A percentile compares a stretch with the other conserved stretches of the same genome.
phyloP scores from a whole-genome alignment of 2,888 invertebrate species.

The Bellardia bayeri region DNA sequence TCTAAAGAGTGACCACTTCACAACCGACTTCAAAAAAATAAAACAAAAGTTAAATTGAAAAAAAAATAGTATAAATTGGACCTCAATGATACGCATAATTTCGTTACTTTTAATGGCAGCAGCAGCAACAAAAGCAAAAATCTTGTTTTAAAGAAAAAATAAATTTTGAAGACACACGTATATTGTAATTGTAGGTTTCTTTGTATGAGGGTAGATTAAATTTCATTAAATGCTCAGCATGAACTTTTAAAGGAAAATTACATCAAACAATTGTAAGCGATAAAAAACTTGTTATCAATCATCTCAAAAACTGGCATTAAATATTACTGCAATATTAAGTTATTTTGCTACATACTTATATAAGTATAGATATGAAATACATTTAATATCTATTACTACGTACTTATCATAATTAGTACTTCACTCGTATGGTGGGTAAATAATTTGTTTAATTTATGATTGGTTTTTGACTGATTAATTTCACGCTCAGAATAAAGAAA shows the following conservation, averaged over 20 bases:
- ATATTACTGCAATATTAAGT: too few relatives aligned
- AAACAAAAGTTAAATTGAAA: background rate
- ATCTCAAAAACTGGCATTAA: too few relatives aligned
- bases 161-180: slow-evolving; percentile 60
- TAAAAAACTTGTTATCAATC: too few relatives aligned
- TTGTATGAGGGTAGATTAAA: slow-evolving; percentile 3
- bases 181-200: slow-evolving; percentile 21
- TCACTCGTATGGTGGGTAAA: background rate
- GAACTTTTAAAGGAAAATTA: too few relatives aligned
- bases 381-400: background rate
- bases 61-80: background rate
- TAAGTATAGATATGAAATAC: background rate
- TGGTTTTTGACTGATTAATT: background rate
- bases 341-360: too few relatives aligned
- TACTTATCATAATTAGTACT: slow-evolving; percentile 9
- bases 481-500: background rate
- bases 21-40: slow-evolving; percentile 31
- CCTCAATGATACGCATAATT: slow-evolving; percentile 58
- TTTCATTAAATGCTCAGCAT: background rate
- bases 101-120: slow-evolving; percentile 69
- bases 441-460: slow-evolving; percentile 6
- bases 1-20: slow-evolving; percentile 52
- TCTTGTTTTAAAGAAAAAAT: slow-evolving; percentile 3
- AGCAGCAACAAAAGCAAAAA: slow-evolving; percentile 5
- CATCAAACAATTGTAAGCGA: too few relatives aligned